Evolutionary conservation across 2,888 invertebrate genomes (phyloP), one percentile per base, ranked within the genome.

Genomic region (Dione vanillae): DNA sequence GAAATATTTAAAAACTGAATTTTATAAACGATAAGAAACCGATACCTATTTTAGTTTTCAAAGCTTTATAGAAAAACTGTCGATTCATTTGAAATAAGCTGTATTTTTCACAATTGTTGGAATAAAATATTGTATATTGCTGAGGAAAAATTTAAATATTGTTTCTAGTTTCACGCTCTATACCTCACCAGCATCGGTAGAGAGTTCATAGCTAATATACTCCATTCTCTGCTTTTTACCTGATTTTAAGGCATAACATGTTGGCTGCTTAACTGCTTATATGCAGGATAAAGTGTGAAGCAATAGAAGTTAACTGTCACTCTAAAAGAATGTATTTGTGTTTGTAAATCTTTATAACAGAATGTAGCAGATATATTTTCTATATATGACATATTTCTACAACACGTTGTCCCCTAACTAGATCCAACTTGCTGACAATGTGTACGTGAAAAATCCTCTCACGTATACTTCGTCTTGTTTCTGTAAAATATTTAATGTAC

Each of bases 1-100:
- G 58, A 11, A 40, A 58, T 40, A 58, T 58, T 58, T 58, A 40
- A 58, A 41, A 58, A 58, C 58, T 58, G 40, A 40, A 58, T 19
- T 58, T n/a, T 41, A 19, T 58, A 40, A 41, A 58, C 41, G 12
- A 58, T 19, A 58, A 40, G 58, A 3, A 19, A 40, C 40, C 27
- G 19, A 41, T 19, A 58, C 41, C 19, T 12, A 14, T 58, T 58
- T 58, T 58, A 58, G 37, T 58, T 58, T 40, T 12, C 19, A 58
- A 58, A 58, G 12, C 12, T 40, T 58, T 58, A 11, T 58, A 58
- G 40, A 19, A 40, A 19, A 40, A 40, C 37, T 58, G 11, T 19
- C 51, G 7, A 52, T 52, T 52, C 20, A 52, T 27, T 52, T 20
- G 14, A 52, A 52, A 52, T 27, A 52, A 52, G 51, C 43, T 27